Evolutionary conservation across 2,113 vertebrate genomes (phyloP).

Genomic region (Salvelinus alpinus): DNA sequence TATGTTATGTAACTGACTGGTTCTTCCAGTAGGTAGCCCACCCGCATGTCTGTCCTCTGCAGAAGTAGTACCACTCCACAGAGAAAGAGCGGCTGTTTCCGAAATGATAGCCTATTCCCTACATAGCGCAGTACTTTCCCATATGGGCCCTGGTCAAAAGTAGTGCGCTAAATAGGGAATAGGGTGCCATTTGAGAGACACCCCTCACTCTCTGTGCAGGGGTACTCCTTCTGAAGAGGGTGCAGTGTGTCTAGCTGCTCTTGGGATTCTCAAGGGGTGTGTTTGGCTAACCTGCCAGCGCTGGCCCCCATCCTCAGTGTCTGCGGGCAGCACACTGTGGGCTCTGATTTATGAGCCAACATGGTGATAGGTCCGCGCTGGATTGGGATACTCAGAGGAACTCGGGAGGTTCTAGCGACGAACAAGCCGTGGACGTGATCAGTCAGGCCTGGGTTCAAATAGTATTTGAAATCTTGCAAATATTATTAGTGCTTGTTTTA

Average conservation of each 20-base stretch:
- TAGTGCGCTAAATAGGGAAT: no score
- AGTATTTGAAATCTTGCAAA: no score
- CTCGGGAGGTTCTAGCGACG: conserved; percentile 30
- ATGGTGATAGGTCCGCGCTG: conserved; percentile 37
- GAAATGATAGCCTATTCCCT: no score
- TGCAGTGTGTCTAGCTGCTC: conserved; percentile 19
- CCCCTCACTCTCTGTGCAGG: no score
- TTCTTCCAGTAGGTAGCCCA: neutral
- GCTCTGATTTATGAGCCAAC: conserved; percentile 52
- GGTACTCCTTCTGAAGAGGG: neutral
- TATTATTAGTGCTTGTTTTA: no score
- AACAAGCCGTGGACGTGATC: neutral
- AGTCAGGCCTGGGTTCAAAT: no score
- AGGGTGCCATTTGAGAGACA: no score
- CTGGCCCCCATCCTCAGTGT: conserved; percentile 35
- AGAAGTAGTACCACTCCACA: neutral
- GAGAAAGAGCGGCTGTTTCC: no score
- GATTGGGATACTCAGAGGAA: conserved; percentile 33
- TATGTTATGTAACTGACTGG: neutral
- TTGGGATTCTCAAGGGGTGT: conserved; percentile 19
- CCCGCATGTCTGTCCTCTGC: neutral
- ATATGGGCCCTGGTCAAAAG: neutral
- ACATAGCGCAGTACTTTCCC: no score
- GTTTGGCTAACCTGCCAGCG: conserved; percentile 30
- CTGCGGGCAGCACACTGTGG: conserved; percentile 32